Evolutionary conservation across 92 coral and sea anemone species (phyloP), one percentile per base, ranked within the genome.

Genomic region (Siderastrea radians): DNA sequence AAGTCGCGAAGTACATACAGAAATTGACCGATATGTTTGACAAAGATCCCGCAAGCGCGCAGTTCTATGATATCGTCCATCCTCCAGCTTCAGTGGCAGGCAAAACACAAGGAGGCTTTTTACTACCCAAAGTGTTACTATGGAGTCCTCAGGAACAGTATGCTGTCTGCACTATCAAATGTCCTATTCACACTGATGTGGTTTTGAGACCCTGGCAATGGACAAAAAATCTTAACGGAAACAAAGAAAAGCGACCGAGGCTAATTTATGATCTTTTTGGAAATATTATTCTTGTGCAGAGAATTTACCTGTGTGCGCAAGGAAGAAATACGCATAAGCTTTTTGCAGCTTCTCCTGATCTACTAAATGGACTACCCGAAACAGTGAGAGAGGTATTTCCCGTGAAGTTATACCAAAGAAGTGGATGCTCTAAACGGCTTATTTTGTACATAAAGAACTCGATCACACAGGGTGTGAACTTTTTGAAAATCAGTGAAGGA

Each of bases 91-190:
- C 74, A 69, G 47, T 16, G 74, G 54, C 11, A 9, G 53, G 88
- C 50, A 9, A 50, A 75, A 82, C 47, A n/a, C 9, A 83, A 55
- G 78, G 5, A 15, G 43, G 51, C 26, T 15, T 88, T 80, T 68
- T 66, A 16, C 64, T 88, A 49, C 92, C 92, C 6, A 82, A 88
- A 77, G 67, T 82, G 14, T 88, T 82, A 6, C 14, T 75, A 2
- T 88, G 83, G 92, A 82, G 92, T 52, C 92, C 91, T 6, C 91
- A 80, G 12, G 83, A 81, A 59, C 91, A 88, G 69, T 82, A 54
- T 73, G 49, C 70, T 17, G 78, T 15, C 43, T 51, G 59, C 14
- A 43, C 10, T 14, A 68, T 87, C 8, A 64, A 9, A n/a, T 87
- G 86, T 48, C 86, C 81, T 13, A 7, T 73, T 0, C 87, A 81